phyloP scores from a whole-genome alignment of 2,797 vertebrate genomes.

The Phaenicophaeus curvirostris region DNA sequence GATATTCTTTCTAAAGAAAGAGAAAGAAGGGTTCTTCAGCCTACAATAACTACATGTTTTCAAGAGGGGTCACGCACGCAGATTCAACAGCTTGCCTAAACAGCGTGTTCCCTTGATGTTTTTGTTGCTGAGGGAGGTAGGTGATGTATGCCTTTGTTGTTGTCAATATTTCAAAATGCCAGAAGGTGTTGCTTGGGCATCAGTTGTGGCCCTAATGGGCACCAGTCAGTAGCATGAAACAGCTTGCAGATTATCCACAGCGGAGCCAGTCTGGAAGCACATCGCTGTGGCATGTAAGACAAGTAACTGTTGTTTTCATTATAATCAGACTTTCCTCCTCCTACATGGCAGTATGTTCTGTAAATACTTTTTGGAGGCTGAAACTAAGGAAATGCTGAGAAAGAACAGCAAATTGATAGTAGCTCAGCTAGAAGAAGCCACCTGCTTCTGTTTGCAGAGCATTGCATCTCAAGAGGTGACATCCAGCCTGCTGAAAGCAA shows the following conservation, averaged over 20 bases:
- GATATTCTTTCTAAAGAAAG: neutral
- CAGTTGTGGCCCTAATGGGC: neutral
- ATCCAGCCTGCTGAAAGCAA: neutral
- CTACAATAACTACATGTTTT: neutral
- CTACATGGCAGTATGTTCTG: slow-evolving; percentile 5
- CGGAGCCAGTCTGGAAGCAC: neutral
- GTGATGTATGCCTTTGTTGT: neutral
- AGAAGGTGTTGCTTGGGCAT: neutral
- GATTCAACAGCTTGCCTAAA: slow-evolving; percentile 5
- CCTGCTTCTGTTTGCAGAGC: slow-evolving; percentile 41
- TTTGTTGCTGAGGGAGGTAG: neutral
- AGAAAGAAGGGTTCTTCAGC: neutral
- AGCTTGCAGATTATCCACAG: neutral
- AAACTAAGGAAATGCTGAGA: slow-evolving; percentile 33
- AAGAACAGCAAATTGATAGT: slow-evolving; percentile 32
- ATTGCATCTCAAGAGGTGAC: neutral
- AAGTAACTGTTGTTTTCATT: slow-evolving; percentile 12
- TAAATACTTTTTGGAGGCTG: slow-evolving; percentile 6
- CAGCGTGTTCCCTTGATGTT: neutral
- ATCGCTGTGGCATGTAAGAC: neutral
- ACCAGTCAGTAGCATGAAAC: neutral
- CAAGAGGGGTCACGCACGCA: neutral
- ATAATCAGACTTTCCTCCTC: neutral
- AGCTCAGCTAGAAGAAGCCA: slow-evolving; percentile 44
- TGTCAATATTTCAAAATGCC: neutral